Base-by-base conservation (phyloP, 2,797 vertebrate genomes). In the Ispidina picta region DNA sequence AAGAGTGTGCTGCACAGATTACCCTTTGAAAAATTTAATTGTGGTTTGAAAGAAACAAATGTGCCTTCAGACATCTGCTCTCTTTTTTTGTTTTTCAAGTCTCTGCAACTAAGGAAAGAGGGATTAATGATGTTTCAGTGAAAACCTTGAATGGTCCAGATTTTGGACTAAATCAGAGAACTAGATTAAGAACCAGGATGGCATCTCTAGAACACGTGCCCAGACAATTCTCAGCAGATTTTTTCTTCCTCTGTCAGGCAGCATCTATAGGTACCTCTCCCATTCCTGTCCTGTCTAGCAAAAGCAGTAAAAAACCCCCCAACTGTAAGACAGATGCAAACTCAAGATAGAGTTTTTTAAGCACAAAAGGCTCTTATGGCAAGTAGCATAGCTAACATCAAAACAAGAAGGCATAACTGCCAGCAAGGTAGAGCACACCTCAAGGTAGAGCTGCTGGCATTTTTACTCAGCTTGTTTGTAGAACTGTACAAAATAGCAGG, bases 1-100 rank as follows among this genome's bases (percentile, higher is more conserved):
- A 94, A 39, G 3, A 65, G 18, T 15, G 21, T 82, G 54, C 49
- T 84, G 71, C 68, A 90, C 44, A 91, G 28, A 83, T 62, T 31
- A 92, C 56, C 41, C 74, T 91, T 54, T 41, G 56, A 84, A 92
- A 94, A 84, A 73, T 35, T 21, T 52, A 76, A 79, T 46, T 29
- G 46, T 35, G 10, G 18, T 66, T 86, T 66, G 26, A 89, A 88
- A 88, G 64, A 79, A 84, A 43, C 20, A 81, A 86, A 46, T 0
- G 0, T 76, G 66, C 28, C 66, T 86, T 78, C 63, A 74, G 35
- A 59, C 55, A 88, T 75, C 28, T 21, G 7, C 17, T 15, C 12
- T 22, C 43, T 26, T 18, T 2, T 44, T 51, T 0, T 1, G n/a
- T 51, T 35, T 58, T 31, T 23, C n/a, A 85, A 3, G 10, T 69